These are phyloP conservation scores for Tetragonisca angustula DNA, from an alignment of 2,888 invertebrate species.

Conservation along the genomic window DNA sequence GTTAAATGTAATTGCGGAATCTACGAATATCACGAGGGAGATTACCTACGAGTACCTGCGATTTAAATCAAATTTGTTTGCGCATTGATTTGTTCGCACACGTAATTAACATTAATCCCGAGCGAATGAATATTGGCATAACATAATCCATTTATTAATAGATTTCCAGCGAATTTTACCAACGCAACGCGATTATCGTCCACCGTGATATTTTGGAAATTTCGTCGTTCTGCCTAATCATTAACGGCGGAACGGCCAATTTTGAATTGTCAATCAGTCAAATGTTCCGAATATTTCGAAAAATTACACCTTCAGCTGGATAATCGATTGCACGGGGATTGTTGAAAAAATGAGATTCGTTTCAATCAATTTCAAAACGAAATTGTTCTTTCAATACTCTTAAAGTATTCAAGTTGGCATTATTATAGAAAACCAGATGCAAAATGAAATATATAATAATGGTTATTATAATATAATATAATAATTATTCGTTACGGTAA, in stretches of 20 bases:
- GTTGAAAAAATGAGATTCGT: slow-evolving; percentile 7
- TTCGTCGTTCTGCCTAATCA: not conserved
- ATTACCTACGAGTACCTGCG: not conserved
- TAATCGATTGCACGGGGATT: slow-evolving; percentile 15
- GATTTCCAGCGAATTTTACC: not conserved
- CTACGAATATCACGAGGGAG: not conserved
- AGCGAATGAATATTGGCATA: not conserved
- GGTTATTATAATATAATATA: too few species aligned
- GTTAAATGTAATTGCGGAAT: not conserved
- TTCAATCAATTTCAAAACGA: not conserved
- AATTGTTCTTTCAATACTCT: not conserved
- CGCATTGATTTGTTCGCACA: not conserved
- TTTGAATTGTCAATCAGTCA: not conserved
- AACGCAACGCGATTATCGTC: not conserved
- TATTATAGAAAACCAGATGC: not conserved
- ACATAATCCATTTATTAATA: not conserved
- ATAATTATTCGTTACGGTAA: too few species aligned
- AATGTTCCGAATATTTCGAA: not conserved
- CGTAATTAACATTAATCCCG: not conserved
- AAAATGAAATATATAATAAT: not conserved
- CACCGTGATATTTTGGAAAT: not conserved
- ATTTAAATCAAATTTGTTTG: not conserved
- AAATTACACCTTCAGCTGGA: not conserved
- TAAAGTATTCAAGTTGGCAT: not conserved
- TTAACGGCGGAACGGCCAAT: not conserved